Conservation (phyloP, 2,888 invertebrate species). For the Blera fallax region DNA sequence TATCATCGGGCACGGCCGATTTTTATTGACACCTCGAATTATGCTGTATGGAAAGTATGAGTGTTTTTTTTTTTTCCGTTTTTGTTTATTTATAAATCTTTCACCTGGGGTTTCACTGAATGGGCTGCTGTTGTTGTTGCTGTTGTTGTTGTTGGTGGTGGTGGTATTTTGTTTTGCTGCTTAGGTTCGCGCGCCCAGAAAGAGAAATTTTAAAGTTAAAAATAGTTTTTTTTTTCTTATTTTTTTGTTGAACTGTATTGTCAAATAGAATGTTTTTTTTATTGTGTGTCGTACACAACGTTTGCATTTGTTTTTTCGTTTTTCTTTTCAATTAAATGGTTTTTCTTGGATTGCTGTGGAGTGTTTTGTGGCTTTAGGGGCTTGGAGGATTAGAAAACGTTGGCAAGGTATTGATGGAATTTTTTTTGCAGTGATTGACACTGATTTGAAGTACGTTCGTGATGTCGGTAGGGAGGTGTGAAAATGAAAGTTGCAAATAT, state of each 20-base stretch:
- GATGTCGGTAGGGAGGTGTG: not conserved
- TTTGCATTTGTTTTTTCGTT: not conserved
- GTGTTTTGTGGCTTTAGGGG: not conserved
- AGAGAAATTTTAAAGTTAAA: slow-evolving; percentile 61
- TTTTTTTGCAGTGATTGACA: slow-evolving; percentile 9
- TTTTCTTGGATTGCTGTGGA: not conserved
- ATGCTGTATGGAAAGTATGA: slow-evolving; percentile 60
- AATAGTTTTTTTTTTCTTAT: slow-evolving; percentile 15
- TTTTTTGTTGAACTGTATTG: slow-evolving; percentile 29
- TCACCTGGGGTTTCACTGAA: slow-evolving; percentile 41
- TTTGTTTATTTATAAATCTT: slow-evolving; percentile 38
- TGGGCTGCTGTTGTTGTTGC: slow-evolving; percentile 8
- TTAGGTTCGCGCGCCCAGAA: slow-evolving; percentile 35
- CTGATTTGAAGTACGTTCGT: not conserved
- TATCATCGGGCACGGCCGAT: slow-evolving; percentile 41
- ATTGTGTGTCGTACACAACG: not conserved
- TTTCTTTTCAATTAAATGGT: slow-evolving; percentile 2
- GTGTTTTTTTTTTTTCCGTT: slow-evolving; percentile 9
- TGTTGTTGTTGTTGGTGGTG: too few species aligned
- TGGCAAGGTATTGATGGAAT: slow-evolving; percentile 6
- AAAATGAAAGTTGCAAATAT: slow-evolving; percentile 43
- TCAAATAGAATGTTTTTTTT: slow-evolving; percentile 37
- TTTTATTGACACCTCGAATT: slow-evolving; percentile 55
- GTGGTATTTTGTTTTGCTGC: slow-evolving; percentile 8
- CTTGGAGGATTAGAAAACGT: slow-evolving; percentile 25